Percentiles rank a stretch among this genome's conserved stretches.
phyloP scores from a whole-genome alignment of 2,113 vertebrate genomes.

The human (Homo sapiens) region GRCh38 chr11:102782501-102783000 shows the following conservation, averaged over 20 bases:
- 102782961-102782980: background rate
- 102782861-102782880: background rate
- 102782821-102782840: background rate
- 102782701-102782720: background rate
- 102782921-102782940: background rate
- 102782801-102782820: background rate
- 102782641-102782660: background rate
- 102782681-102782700: background rate
- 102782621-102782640: background rate
- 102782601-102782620: background rate
- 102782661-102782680: background rate
- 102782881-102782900: background rate
- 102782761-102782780: background rate
- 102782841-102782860: background rate
- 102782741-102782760: background rate
- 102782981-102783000: background rate
- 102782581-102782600: background rate
- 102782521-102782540: background rate
- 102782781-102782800: background rate
- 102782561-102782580: background rate
- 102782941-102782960: background rate
- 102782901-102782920: background rate
- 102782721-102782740: background rate
- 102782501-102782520: background rate
- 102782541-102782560: background rate